Base-by-base conservation (phyloP, 2,888 invertebrate species). In the Parnassius mnemosyne region DNA sequence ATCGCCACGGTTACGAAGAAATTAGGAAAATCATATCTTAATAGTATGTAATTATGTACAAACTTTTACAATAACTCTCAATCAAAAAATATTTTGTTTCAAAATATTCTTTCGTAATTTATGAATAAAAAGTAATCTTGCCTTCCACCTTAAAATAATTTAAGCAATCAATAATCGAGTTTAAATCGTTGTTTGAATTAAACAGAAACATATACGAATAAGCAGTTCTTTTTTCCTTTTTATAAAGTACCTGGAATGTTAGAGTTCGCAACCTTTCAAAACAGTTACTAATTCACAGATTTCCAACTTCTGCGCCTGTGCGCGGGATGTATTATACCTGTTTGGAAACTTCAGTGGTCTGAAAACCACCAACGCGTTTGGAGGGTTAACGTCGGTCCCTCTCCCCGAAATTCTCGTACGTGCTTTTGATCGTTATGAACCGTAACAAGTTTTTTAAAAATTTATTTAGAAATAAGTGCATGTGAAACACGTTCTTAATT, bases 201-300 rank as follows among this genome's bases (percentile, higher is more conserved):
- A 25, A 25, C 25, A 25, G 25, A 25, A 25, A 25, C 25, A 25
- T 3, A 25, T 25, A 5, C 25, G 3, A 25, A 1, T 34, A 7
- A 7, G 34, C 34, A 7, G 0, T 5, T 5, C 34, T 25, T 34
- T 34, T 34, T 34, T 34, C 34, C 3, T 34, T 34, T 34, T 34
- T 1, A 34, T 34, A 34, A 34, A 34, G 34, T 34, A 7, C 41
- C 42, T 42, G 42, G 60, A 60, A 60, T 60, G 50, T 50, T 42
- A 54, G 11, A 54, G 54, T 60, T 60, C 54, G 25, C 25, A 60
- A 55, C 55, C 44, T 55, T 60, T 60, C 9, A 25, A 34, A 54
- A 50, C 34, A 50, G 50, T 60, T 60, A 50, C 55, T 60, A 55
- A 60, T 60, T 60, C 25, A 51, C 43, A 25, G 49, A 9, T 49